Evolutionary conservation across 2,113 vertebrate species (phyloP).

Genomic region (Megatriorchis doriae): DNA sequence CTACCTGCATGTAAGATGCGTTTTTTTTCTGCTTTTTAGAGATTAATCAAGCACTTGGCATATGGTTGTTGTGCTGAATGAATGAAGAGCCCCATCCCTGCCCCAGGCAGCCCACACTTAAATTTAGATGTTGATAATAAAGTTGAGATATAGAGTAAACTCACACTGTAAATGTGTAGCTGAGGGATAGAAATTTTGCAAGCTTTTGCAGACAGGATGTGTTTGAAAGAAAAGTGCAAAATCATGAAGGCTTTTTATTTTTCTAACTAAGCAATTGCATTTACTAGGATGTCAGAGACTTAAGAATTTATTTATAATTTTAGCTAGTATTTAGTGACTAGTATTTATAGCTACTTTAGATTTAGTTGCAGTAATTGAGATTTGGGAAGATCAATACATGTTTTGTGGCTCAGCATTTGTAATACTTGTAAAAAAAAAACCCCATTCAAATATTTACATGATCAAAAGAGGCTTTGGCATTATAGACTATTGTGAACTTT

Average conservation of each 20-base stretch:
- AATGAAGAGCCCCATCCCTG: not conserved
- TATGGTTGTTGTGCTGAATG: not conserved
- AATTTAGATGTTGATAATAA: not conserved
- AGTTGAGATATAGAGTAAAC: not conserved
- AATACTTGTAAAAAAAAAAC: not conserved
- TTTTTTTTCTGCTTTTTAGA: not conserved
- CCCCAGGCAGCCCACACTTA: not conserved
- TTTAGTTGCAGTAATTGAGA: not conserved
- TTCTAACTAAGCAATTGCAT: not conserved
- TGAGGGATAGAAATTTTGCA: not conserved
- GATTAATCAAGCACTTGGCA: not conserved
- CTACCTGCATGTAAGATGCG: not conserved
- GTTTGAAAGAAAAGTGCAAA: not conserved
- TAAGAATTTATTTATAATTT: not conserved
- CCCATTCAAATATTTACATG: not conserved
- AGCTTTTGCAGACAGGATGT: not conserved
- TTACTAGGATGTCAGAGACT: not conserved
- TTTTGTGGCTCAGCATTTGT: not conserved
- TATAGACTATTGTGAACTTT: not conserved
- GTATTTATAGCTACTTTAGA: not conserved
- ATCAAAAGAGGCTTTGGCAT: not conserved
- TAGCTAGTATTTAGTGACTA: not conserved
- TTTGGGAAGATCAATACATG: not conserved
- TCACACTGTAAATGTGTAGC: too few species aligned
- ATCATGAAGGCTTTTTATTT: not conserved